Evolutionary conservation across 2,113 vertebrate species (phyloP).

Genomic region (Origma solitaria): DNA sequence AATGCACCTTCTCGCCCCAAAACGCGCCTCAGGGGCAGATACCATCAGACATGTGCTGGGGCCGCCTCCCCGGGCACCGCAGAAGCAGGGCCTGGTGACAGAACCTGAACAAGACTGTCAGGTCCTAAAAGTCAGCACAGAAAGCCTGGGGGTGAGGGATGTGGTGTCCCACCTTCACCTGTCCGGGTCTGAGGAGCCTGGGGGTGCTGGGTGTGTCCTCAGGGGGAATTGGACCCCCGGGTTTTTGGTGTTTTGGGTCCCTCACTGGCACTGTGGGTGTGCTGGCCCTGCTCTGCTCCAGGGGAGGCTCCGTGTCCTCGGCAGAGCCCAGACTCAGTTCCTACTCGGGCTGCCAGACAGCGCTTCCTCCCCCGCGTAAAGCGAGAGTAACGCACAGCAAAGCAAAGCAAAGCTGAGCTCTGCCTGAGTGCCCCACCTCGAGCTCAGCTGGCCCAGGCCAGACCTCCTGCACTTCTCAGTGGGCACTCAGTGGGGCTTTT

Average conservation of each 20-base stretch:
- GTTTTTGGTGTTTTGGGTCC: neutral
- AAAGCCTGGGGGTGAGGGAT: neutral
- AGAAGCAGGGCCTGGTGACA: neutral
- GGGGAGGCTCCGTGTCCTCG: too few relatives aligned
- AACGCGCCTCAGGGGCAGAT: slow-evolving; percentile 45
- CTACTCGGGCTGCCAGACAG: neutral
- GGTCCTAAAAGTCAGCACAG: neutral
- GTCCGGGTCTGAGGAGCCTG: neutral
- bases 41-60: slow-evolving; percentile 47
- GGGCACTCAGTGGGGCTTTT: neutral
- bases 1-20: slow-evolving; percentile 66
- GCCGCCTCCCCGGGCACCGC: slow-evolving; percentile 15
- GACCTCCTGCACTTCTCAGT: neutral
- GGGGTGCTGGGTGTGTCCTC: neutral
- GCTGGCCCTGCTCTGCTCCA: neutral
- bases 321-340: neutral
- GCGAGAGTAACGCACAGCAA: neutral
- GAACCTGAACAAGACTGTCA: neutral
- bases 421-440: neutral
- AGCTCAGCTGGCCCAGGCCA: neutral
- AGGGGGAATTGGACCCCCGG: neutral
- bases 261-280: too few relatives aligned
- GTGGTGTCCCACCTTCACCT: accelerated
- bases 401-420: neutral
- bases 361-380: neutral